phyloP scores from a whole-genome alignment of 2,797 vertebrate genomes.

The Pangasius krempfi region DNA sequence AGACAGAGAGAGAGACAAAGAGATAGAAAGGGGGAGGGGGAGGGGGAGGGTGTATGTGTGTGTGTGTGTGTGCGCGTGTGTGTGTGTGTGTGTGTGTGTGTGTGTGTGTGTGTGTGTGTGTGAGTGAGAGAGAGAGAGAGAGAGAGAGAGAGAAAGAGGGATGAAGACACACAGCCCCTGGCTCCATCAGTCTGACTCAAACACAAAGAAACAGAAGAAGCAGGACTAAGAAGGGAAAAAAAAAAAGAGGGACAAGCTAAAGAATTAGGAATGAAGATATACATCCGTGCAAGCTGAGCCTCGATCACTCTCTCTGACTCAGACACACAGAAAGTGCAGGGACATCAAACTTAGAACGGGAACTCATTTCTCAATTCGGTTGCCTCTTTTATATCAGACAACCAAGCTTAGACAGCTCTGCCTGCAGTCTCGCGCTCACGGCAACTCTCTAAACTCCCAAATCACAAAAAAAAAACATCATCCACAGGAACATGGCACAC shows the following conservation, averaged over 20 bases:
- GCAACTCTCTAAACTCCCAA: too few relatives aligned
- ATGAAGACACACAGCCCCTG: not conserved
- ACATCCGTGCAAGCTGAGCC: not conserved
- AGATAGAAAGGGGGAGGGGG: not conserved
- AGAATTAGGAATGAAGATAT: not conserved
- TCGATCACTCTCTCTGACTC: conserved; percentile 9
- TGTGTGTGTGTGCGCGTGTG: too few relatives aligned
- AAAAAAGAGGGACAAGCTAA: not conserved
- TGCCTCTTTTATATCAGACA: not conserved
- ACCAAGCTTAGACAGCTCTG: not conserved
- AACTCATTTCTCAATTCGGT: not conserved
- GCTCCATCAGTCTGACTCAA: not conserved
- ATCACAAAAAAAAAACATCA: not conserved
- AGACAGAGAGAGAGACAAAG: not conserved
- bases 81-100: too few relatives aligned
- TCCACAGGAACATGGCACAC: not conserved
- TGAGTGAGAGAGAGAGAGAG: not conserved
- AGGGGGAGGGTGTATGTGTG: too few relatives aligned
- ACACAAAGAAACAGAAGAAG: not conserved
- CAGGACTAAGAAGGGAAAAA: not conserved
- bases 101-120: not conserved
- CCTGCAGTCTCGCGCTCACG: not conserved
- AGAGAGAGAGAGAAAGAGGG: not conserved
- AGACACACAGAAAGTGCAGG: conserved; percentile 47
- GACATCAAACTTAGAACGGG: not conserved